Percentiles rank a stretch among this genome's conserved stretches.
These are phyloP conservation scores for Gasteruption jaculator DNA, from an alignment of 2,888 invertebrate species.

Conservation along the genomic window DNA sequence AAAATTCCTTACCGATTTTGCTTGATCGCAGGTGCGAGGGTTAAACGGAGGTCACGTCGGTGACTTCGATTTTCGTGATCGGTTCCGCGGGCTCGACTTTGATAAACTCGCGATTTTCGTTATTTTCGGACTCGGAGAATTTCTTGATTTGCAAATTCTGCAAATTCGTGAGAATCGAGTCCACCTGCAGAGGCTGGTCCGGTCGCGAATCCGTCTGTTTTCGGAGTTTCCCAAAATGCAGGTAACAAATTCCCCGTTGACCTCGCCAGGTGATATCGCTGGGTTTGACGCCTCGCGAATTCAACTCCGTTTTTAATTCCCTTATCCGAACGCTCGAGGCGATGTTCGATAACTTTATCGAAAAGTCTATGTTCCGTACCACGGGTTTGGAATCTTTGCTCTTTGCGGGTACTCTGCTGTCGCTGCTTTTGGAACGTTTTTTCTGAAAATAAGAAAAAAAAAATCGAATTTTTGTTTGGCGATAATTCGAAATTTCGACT, in stretches of 20 bases:
- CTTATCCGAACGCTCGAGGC: constrained; percentile 67
- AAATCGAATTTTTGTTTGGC: no score
- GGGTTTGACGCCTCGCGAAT: constrained; percentile 71
- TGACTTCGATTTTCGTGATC: constrained; percentile 54
- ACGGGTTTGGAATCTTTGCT: constrained; percentile 35
- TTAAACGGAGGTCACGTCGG: constrained; percentile 54
- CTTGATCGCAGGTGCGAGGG: background rate
- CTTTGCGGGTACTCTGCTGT: constrained; percentile 23
- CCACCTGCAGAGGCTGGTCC: constrained; percentile 48
- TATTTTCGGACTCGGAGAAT: constrained; percentile 17
- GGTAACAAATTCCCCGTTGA: constrained; percentile 62
- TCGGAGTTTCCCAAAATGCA: constrained; percentile 67
- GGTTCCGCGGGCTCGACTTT: constrained; percentile 54
- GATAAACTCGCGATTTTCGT: constrained; percentile 33
- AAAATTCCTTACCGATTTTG: no score
- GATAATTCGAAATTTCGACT: no score
- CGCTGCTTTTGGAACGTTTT: constrained; percentile 53
- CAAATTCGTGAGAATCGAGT: constrained; percentile 54
- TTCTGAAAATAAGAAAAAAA: constrained; percentile 41
- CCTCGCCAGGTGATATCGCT: constrained; percentile 69
- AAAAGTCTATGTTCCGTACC: constrained; percentile 57
- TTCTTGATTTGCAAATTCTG: constrained; percentile 50
- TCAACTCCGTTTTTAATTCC: constrained; percentile 70
- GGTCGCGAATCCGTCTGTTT: constrained; percentile 30
- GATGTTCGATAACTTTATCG: constrained; percentile 66